Evolutionary conservation across 2,888 invertebrate genomes (phyloP), one percentile per base, ranked within the genome.

Genomic region (Sarcophaga carnaria): DNA sequence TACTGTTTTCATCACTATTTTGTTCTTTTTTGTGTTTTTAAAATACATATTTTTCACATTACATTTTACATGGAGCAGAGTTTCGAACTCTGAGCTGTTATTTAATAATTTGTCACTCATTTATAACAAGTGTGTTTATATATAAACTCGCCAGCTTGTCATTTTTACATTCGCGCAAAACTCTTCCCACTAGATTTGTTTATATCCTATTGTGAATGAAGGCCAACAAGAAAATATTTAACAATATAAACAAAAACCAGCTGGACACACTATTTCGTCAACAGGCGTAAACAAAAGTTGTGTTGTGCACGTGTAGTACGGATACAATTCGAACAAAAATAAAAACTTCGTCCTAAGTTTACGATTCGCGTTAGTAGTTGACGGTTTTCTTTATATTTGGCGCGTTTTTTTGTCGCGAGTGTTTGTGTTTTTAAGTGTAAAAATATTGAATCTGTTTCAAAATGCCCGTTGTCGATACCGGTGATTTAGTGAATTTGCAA

Each of bases 401-500:
- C 74, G 77, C 60, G 22, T 47, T 71, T 71, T 77, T 76, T 37
- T 10, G 37, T 27, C 59, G 77, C 69, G 74, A 37, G 45, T 63
- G 37, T 70, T 6, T 63, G 25, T 77, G 14, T 63, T 27, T 71
- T 11, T 27, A 63, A 69, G 66, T 75, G 69, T 37, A 6, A 62
- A 27, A 74, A 54, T 67, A 64, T 66, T 62, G 5, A 20, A 47
- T 17, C 3, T 8, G 62, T 25, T 37, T 49, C 25, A 89, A 89
- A 83, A 93, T 93, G 93, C 91, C 93, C n/a, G 88, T 90, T 11
- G 90, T 92, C 6, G 92, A 91, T 67, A 88, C 89, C 22, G 85
- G 49, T 0, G 90, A 91, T 47, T 89, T 93, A n/a, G 89, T 90
- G 45, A 94, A 95, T 89, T 95, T 97, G 86, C 97, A 97, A 94